These are phyloP conservation scores for Drosophila diplacantha DNA, from an alignment of 2,888 invertebrate genomes.

Conservation along the genomic window DNA sequence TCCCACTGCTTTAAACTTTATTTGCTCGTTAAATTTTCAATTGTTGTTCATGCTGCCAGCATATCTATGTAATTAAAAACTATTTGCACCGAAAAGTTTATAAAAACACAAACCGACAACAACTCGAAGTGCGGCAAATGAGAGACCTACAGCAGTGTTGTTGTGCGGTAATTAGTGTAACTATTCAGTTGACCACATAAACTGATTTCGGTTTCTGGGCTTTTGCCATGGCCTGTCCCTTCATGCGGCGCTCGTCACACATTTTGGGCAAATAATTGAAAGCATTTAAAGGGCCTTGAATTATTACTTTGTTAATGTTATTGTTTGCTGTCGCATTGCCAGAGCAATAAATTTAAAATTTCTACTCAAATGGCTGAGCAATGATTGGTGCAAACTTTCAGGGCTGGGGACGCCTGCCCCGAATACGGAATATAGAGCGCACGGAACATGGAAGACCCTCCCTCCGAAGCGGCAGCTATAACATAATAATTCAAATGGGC, in stretches of 20 bases:
- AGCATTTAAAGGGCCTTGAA: constrained; percentile 24
- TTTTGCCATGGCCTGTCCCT: constrained; percentile 7
- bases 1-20: constrained; percentile 12
- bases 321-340: constrained; percentile 35
- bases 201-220: constrained; percentile 50
- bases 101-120: constrained; percentile 34
- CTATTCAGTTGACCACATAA: constrained; percentile 56
- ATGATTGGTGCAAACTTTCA: constrained; percentile 55
- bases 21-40: constrained; percentile 21
- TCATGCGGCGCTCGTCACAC: constrained; percentile 7
- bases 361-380: constrained; percentile 53
- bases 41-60: constrained; percentile 27
- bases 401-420: neutral
- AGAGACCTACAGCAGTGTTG: constrained; percentile 25
- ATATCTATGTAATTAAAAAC: constrained; percentile 56
- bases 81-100: constrained; percentile 55
- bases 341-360: constrained; percentile 55
- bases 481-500: constrained; percentile 51
- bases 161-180: constrained; percentile 61
- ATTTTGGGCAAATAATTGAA: constrained; percentile 31
- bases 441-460: constrained; percentile 7
- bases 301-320: constrained; percentile 40
- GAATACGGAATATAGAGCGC: constrained; percentile 4
- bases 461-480: constrained; percentile 15
- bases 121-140: constrained; percentile 17